These are phyloP conservation scores for Cerastoderma edule DNA, from an alignment of 2,888 invertebrate species.

Conservation along the genomic window DNA sequence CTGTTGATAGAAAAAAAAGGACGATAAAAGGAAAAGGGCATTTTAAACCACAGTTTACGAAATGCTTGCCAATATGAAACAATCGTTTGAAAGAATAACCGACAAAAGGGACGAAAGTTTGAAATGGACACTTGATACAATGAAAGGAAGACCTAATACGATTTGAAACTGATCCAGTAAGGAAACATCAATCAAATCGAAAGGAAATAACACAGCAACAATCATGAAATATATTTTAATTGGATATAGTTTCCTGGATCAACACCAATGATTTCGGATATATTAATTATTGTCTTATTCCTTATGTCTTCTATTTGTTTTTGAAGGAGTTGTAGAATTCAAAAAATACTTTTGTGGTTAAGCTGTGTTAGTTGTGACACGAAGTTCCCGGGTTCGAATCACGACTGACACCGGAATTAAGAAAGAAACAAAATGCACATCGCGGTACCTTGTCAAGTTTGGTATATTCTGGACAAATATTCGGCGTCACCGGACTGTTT, in stretches of 20 bases:
- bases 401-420: not conserved
- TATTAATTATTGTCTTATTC: not conserved
- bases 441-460: conserved; percentile 64
- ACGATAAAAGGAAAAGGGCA: not conserved
- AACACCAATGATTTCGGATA: not conserved
- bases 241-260: no score
- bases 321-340: not conserved
- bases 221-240: no score
- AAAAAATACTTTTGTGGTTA: not conserved
- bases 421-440: not conserved
- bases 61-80: no score
- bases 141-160: no score
- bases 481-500: conserved; percentile 67
- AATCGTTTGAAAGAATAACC: no score
- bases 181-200: no score
- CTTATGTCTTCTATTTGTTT: not conserved
- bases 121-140: no score
- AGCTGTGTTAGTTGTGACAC: not conserved
- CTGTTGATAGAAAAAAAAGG: conserved; percentile 32
- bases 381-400: not conserved
- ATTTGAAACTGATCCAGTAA: no score
- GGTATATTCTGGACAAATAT: conserved; percentile 70
- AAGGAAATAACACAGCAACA: no score
- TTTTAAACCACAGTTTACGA: no score
- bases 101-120: no score